Evolutionary conservation across 2,113 vertebrate species (phyloP).

Genomic region (Ophthalmolycus amberensis): DNA sequence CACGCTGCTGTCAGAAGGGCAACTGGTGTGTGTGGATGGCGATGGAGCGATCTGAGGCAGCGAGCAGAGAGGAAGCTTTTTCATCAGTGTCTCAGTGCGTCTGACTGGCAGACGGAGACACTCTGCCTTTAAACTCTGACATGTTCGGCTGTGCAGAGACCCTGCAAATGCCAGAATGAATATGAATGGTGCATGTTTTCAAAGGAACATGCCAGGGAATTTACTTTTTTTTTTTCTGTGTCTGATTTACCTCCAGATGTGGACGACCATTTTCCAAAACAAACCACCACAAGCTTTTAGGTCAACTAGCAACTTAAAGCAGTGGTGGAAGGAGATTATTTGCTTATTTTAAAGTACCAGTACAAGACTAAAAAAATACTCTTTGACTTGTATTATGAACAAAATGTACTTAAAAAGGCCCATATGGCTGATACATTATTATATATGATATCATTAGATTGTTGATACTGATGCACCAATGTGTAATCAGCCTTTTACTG

Average conservation of each 20-base stretch:
- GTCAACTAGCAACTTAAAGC: background rate
- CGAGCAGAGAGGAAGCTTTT: conserved; percentile 28
- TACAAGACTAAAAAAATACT: background rate
- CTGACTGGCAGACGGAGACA: conserved; percentile 41
- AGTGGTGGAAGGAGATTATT: background rate
- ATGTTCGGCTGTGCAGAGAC: conserved; percentile 3
- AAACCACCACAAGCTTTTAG: background rate
- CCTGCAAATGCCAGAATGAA: conserved; percentile 47
- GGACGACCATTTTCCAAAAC: background rate
- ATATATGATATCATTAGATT: background rate
- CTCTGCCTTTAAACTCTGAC: conserved; percentile 47
- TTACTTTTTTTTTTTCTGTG: background rate
- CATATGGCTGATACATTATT: background rate
- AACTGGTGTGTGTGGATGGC: conserved; percentile 39
- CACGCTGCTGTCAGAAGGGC: conserved; percentile 19
- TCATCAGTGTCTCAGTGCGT: conserved; percentile 41
- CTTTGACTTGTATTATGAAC: background rate
- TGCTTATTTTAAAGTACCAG: background rate
- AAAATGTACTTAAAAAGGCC: background rate
- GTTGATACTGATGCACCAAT: background rate
- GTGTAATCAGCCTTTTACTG: background rate
- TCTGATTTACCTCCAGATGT: background rate
- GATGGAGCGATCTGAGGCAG: conserved; percentile 42
- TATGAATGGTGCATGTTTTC: background rate
- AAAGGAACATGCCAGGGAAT: background rate